Evolutionary conservation across 2,113 vertebrate genomes (phyloP).

Genomic region (Nibea coibor): DNA sequence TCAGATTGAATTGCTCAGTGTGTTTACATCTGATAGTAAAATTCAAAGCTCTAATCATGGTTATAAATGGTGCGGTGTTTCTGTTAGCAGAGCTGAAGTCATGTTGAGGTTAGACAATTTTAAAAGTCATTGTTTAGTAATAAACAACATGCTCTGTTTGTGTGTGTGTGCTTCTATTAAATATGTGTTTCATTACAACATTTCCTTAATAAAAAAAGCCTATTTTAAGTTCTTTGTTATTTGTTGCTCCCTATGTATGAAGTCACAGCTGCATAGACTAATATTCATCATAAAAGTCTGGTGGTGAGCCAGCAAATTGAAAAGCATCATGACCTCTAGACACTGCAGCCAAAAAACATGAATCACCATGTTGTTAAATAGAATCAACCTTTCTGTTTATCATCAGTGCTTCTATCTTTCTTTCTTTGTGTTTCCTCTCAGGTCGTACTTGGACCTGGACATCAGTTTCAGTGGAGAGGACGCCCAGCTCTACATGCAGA

Average conservation of each 20-base stretch:
- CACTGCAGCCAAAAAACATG: neutral
- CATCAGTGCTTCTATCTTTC: neutral
- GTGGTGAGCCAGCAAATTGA: neutral
- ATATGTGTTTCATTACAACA: neutral
- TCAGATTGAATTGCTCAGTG: neutral
- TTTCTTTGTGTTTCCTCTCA: constrained; percentile 54
- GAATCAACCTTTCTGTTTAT: neutral
- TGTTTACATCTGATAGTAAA: neutral
- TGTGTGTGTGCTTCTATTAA: neutral
- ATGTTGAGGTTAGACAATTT: neutral
- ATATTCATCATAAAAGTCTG: neutral
- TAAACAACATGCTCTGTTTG: neutral
- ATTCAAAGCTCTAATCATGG: neutral
- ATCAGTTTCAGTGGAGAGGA: constrained; percentile 87
- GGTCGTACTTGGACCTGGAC: constrained; percentile 87
- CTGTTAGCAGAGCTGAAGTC: neutral
- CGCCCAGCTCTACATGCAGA: constrained; percentile 82
- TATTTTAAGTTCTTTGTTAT: neutral
- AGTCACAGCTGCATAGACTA: neutral
- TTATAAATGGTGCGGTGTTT: neutral
- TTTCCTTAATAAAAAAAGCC: neutral
- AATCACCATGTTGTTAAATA: neutral
- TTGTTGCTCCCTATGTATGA: neutral
- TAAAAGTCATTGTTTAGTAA: neutral
- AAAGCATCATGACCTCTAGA: neutral